phyloP scores from a whole-genome alignment of 2,888 invertebrate species.

The Polyommatus iphigenia region DNA sequence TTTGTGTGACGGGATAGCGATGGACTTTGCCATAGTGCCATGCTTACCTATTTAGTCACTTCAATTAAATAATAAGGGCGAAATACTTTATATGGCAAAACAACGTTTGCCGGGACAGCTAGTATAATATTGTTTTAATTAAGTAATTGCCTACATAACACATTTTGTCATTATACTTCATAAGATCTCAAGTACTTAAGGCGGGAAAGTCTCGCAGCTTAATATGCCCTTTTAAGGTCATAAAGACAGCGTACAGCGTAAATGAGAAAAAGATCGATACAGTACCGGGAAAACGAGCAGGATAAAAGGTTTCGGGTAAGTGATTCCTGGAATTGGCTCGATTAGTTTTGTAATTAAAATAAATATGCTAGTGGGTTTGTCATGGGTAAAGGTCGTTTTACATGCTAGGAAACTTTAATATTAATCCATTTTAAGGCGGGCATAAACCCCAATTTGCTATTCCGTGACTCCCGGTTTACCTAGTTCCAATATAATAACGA shows the following conservation, averaged over 20 bases:
- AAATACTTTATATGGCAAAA: too few relatives aligned
- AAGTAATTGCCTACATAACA: not conserved
- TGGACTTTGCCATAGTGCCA: too few relatives aligned
- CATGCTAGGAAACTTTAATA: not conserved
- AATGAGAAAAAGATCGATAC: not conserved
- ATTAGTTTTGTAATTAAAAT: constrained; percentile 16
- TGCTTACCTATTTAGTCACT: too few relatives aligned
- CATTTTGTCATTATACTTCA: not conserved
- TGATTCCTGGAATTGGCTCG: not conserved
- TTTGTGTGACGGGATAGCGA: too few relatives aligned
- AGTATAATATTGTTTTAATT: not conserved
- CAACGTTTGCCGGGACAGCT: too few relatives aligned
- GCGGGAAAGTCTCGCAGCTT: not conserved
- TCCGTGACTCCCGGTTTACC: too few relatives aligned
- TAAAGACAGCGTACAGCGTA: constrained; percentile 1
- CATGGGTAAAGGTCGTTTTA: not conserved
- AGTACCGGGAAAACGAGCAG: not conserved
- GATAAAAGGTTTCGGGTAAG: constrained; percentile 14
- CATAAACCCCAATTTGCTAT: too few relatives aligned
- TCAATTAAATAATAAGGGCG: too few relatives aligned
- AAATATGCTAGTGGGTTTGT: not conserved
- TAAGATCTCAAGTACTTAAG: constrained; percentile 1
- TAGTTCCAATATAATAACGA: too few relatives aligned
- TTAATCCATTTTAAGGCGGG: too few relatives aligned
- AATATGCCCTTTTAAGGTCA: constrained; percentile 1